Evolutionary conservation across 1,140 invertebrate species (phyloP), one percentile per base, ranked within the genome.

Genomic region (Trichogramma pretiosum): DNA sequence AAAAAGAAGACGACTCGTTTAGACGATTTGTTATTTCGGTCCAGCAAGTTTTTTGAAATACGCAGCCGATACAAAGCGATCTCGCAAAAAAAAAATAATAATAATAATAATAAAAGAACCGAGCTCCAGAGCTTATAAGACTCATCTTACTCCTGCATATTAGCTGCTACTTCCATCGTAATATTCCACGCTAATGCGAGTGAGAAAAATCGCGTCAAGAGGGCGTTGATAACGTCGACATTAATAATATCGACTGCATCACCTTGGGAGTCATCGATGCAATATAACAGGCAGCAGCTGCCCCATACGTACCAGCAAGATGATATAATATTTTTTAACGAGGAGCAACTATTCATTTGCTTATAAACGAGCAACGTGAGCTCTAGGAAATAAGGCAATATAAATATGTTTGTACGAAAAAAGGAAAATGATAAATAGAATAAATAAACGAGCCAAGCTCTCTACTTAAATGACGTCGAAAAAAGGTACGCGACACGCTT

Each of bases 131-230:
- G n/a, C n/a, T n/a, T n/a, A n/a, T n/a, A n/a, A n/a, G n/a, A n/a
- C n/a, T 34, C 39, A 38, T 42, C 22, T 28, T 52, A 19, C 33
- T 19, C 36, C 19, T 26, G 11, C 26, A 17, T 26, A 46, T 37
- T 35, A 34, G 33, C 28, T 30, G 17, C 18, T 24, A 35, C 26
- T 35, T 24, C 22, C 23, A 46, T 46, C 14, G n/a, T n/a, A 36
- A 35, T 24, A 45, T 35, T 45, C 44, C 28, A 26, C 21, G 44
- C 33, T 46, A 46, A 46, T 37, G 24, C 24, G 24, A 38, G 44
- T 18, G 44, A 37, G 44, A 46, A 46, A 46, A 46, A 37, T 46
- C 24, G 30, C 11, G 34, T 22, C 14, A 42, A 48, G 36, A 46
- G 5, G 17, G 8, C 40, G 40, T n/a, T n/a, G 26, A 3, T 28